These are phyloP conservation scores for Parnassius glacialis DNA, from an alignment of 2,888 invertebrate species.

Conservation along the genomic window DNA sequence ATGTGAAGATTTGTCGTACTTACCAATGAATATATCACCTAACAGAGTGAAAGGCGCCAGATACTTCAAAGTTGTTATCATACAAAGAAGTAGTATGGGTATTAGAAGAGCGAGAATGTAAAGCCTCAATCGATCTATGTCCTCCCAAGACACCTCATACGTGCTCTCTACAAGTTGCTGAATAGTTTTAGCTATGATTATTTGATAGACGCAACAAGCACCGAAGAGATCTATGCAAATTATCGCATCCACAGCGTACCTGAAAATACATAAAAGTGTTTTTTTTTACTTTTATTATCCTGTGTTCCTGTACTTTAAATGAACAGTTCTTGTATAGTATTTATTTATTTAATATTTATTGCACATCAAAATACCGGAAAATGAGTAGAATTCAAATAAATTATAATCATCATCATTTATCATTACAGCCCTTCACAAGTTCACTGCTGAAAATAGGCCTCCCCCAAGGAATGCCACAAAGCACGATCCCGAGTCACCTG, in stretches of 20 bases:
- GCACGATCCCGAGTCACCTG: too few relatives aligned
- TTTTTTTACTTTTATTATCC: too few relatives aligned
- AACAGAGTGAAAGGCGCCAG: constrained; percentile 66
- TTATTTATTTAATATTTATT: too few relatives aligned
- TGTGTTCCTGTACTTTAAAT: too few relatives aligned
- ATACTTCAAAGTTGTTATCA: constrained; percentile 71
- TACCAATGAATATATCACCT: constrained; percentile 69
- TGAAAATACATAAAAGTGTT: constrained; percentile 31
- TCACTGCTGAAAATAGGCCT: too few relatives aligned
- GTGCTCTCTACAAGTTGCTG: constrained; percentile 53
- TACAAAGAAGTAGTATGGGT: constrained; percentile 64
- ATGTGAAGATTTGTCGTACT: constrained; percentile 26
- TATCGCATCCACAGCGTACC: constrained; percentile 58
- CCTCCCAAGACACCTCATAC: constrained; percentile 29
- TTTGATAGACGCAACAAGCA: constrained; percentile 70
- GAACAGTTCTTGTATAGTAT: too few relatives aligned
- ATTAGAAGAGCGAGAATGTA: constrained; percentile 58
- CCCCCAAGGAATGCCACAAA: too few relatives aligned
- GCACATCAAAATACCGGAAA: too few relatives aligned
- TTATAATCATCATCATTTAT: too few relatives aligned
- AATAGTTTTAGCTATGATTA: constrained; percentile 70
- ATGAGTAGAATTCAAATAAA: too few relatives aligned
- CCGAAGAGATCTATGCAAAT: constrained; percentile 72
- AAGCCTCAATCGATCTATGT: constrained; percentile 48
- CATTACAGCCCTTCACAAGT: too few relatives aligned